phyloP scores from a whole-genome alignment of 2,113 vertebrate species.

The Anguilla rostrata region DNA sequence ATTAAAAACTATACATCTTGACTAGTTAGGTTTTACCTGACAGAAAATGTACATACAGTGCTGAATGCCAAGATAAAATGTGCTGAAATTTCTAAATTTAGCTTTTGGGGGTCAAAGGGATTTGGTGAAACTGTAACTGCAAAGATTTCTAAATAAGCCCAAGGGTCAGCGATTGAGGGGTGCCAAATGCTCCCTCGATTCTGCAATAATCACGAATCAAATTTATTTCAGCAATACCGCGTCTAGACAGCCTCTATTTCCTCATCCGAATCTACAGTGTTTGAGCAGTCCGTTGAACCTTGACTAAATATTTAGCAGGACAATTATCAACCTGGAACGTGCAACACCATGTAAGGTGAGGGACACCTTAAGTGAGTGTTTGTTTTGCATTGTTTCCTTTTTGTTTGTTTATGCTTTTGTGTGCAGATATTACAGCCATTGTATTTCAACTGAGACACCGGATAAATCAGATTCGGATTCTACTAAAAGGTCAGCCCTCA shows the following conservation, averaged over 20 bases:
- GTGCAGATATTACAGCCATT: neutral
- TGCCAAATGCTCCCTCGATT: constrained; percentile 44
- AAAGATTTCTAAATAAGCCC: constrained; percentile 47
- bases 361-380: neutral
- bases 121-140: neutral
- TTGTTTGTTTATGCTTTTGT: neutral
- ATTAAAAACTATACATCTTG: too few relatives aligned
- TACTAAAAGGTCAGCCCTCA: neutral
- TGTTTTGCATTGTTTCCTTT: neutral
- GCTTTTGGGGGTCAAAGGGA: too few relatives aligned
- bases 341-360: neutral
- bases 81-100: too few relatives aligned
- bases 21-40: too few relatives aligned
- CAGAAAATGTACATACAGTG: too few relatives aligned
- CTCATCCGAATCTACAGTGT: constrained; percentile 32
- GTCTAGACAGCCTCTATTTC: constrained; percentile 47
- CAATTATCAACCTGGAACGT: neutral
- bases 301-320: neutral
- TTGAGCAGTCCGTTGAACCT: neutral
- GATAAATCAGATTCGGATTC: neutral
- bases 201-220: constrained; percentile 39
- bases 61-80: too few relatives aligned
- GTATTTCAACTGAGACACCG: neutral
- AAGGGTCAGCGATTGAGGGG: constrained; percentile 48
- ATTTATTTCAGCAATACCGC: constrained; percentile 39